These are phyloP conservation scores for Pelecanus crispus DNA, from an alignment of 2,113 vertebrate genomes.

Conservation along the genomic window DNA sequence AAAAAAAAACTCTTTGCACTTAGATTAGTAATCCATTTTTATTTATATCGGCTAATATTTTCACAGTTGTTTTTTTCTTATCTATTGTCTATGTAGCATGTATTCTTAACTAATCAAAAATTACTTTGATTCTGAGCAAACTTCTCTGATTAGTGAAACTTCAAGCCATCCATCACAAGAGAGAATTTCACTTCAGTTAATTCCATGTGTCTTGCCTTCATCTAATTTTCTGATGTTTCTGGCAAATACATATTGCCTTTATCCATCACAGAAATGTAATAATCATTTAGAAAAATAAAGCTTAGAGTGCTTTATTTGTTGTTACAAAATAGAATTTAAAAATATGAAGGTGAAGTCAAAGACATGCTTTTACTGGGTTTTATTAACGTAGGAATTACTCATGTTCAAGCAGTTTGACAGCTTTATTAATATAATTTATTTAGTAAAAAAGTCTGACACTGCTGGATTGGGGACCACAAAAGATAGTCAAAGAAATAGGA, in stretches of 20 bases:
- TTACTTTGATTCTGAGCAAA: neutral
- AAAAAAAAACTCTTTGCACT: neutral
- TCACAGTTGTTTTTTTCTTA: neutral
- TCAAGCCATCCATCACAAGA: neutral
- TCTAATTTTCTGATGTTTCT: conserved; percentile 25
- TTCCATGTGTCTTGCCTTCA: neutral
- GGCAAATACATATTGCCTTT: neutral
- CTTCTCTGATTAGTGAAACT: neutral
- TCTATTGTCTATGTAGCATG: neutral
- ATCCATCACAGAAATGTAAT: neutral
- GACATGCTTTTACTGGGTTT: neutral
- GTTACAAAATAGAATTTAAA: neutral
- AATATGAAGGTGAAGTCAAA: neutral
- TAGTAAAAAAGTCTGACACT: neutral
- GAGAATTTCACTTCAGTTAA: neutral
- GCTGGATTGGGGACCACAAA: neutral
- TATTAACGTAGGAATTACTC: neutral
- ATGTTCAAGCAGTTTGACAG: neutral
- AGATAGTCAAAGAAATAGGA: neutral
- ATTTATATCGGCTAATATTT: neutral
- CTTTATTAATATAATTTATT: conserved; percentile 20
- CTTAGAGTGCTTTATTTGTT: neutral
- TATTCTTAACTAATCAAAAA: neutral
- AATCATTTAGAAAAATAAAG: conserved; percentile 1
- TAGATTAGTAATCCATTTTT: conserved; percentile 15